Conservation (phyloP, 2,888 invertebrate species). For the Syrphus vitripennis region DNA sequence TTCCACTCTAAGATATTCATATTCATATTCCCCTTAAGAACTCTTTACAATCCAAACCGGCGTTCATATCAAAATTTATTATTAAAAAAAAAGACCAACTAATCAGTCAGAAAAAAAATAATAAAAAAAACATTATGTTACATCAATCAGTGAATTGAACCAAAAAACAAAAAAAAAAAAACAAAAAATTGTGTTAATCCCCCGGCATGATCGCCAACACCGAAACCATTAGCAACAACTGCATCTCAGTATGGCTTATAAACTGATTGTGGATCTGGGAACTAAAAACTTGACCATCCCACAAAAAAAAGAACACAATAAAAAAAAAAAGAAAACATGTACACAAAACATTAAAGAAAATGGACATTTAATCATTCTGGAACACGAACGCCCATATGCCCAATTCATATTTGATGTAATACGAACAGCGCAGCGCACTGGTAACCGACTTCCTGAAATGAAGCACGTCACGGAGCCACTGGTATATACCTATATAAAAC, state of each 20-base stretch:
- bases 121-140: slow-evolving; percentile 54
- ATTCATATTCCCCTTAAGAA: too few relatives aligned
- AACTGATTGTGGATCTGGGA: background rate
- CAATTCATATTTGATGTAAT: slow-evolving; percentile 9
- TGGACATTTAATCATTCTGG: slow-evolving; percentile 68
- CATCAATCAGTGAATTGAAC: slow-evolving; percentile 69
- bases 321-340: background rate
- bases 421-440: background rate
- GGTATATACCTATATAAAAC: slow-evolving; percentile 6
- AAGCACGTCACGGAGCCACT: slow-evolving; percentile 33
- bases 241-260: background rate
- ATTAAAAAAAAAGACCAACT: slow-evolving; percentile 46
- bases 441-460: slow-evolving; percentile 65
- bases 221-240: slow-evolving; percentile 50
- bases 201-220: slow-evolving; percentile 45
- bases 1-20: background rate
- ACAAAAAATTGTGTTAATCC: slow-evolving; percentile 35
- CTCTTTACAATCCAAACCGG: slow-evolving; percentile 2
- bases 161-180: background rate
- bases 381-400: slow-evolving; percentile 62
- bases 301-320: background rate
- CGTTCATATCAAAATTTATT: slow-evolving; percentile 28
- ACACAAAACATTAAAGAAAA: slow-evolving; percentile 60
- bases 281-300: slow-evolving; percentile 11
- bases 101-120: background rate